A percentile compares a stretch with the other conserved stretches of the same genome.
Evolutionary conservation across 2,797 vertebrate genomes (phyloP).

Genomic region (Percopsis omiscomaycus): DNA sequence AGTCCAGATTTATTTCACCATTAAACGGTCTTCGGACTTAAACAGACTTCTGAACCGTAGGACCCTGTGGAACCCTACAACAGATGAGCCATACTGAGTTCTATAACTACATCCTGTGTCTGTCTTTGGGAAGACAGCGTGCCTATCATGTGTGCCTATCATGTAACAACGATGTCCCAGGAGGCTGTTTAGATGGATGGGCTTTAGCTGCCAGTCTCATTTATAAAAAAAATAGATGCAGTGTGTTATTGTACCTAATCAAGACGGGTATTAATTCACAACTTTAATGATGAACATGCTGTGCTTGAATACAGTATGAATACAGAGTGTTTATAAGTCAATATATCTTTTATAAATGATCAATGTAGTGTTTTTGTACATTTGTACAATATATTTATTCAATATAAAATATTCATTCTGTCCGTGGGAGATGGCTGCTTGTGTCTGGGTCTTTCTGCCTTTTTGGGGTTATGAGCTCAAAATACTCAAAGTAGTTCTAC

Average conservation of each 20-base stretch:
- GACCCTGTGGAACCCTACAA: slow-evolving; percentile 35
- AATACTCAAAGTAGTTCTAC: no score
- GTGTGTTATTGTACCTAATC: slow-evolving; percentile 62
- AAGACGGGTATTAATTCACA: slow-evolving; percentile 67
- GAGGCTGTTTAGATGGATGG: slow-evolving; percentile 60
- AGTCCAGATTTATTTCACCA: slow-evolving; percentile 36
- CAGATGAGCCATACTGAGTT: slow-evolving; percentile 28
- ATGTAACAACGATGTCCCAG: slow-evolving; percentile 38
- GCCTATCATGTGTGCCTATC: slow-evolving; percentile 29
- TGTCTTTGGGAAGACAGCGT: slow-evolving; percentile 32
- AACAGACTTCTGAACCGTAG: slow-evolving; percentile 17
- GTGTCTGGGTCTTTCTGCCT: no score
- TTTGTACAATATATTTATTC: no score
- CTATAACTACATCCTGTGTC: slow-evolving; percentile 22
- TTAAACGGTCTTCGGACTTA: slow-evolving; percentile 27
- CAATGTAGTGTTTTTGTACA: no score
- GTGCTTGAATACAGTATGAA: background rate
- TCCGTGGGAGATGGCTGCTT: no score
- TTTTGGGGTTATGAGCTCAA: no score
- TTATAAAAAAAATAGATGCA: slow-evolving; percentile 56
- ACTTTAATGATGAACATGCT: slow-evolving; percentile 33
- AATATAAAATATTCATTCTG: no score
- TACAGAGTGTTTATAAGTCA: no score
- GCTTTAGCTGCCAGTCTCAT: slow-evolving; percentile 64
- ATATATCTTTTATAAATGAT: no score